Percentiles rank a stretch among this genome's conserved stretches.
Evolutionary conservation across 2,888 invertebrate species (phyloP).

Genomic region (Seladonia tumulorum): DNA sequence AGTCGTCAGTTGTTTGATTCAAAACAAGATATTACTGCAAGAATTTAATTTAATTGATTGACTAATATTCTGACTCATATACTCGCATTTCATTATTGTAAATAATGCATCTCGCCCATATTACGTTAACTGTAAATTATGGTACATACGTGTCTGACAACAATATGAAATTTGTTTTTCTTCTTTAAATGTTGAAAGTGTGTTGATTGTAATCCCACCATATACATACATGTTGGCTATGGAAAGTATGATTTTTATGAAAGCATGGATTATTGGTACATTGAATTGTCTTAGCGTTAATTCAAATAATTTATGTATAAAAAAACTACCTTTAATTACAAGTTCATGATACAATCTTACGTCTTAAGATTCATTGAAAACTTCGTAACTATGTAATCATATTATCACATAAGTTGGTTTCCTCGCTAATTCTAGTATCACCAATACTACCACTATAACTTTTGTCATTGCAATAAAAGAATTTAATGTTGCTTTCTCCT

Average conservation of each 20-base stretch:
- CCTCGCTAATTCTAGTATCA: slow-evolving; percentile 54
- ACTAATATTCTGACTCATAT: slow-evolving; percentile 71
- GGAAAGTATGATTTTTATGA: slow-evolving; percentile 18
- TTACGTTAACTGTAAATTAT: slow-evolving; percentile 67
- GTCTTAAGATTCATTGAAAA: slow-evolving; percentile 45
- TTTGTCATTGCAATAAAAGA: slow-evolving; percentile 36
- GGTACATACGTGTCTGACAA: slow-evolving; percentile 55
- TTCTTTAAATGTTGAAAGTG: slow-evolving; percentile 36
- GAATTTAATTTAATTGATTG: slow-evolving; percentile 64
- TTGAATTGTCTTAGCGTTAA: neutral
- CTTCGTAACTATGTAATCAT: slow-evolving; percentile 43
- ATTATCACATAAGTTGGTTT: slow-evolving; percentile 35
- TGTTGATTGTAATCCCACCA: slow-evolving; percentile 42
- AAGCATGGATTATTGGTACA: slow-evolving; percentile 5
- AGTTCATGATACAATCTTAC: slow-evolving; percentile 34
- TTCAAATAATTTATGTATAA: slow-evolving; percentile 42
- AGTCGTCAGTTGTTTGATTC: slow-evolving; percentile 35
- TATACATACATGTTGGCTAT: neutral
- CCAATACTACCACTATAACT: slow-evolving; percentile 44
- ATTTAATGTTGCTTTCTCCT: neutral
- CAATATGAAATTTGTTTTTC: slow-evolving; percentile 62
- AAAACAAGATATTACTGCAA: slow-evolving; percentile 48
- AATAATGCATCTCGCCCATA: slow-evolving; percentile 73
- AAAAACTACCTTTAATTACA: slow-evolving; percentile 40
- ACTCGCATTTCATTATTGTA: slow-evolving; percentile 74